These are phyloP conservation scores for Phaethon lepturus DNA, from an alignment of 2,113 vertebrate species.

Conservation along the genomic window DNA sequence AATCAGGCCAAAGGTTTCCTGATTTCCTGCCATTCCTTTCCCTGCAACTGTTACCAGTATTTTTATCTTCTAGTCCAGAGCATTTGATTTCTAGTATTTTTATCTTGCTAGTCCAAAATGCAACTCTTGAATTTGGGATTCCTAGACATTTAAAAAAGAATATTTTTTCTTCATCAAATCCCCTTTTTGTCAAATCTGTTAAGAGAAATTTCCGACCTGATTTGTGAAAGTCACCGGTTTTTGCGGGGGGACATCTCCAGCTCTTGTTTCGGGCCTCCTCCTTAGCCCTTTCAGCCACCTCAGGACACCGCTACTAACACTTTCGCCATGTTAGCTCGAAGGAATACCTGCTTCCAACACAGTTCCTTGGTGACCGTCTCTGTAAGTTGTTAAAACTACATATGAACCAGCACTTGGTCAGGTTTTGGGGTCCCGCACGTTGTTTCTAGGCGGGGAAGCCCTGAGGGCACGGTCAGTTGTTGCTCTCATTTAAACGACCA, in stretches of 20 bases:
- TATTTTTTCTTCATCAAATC: too few species aligned
- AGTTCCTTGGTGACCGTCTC: accelerated
- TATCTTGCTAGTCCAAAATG: not conserved
- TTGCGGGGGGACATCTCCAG: not conserved
- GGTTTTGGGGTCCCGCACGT: not conserved
- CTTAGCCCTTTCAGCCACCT: not conserved
- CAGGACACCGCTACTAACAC: too few species aligned
- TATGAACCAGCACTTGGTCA: not conserved
- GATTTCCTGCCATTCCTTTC: constrained; percentile 7
- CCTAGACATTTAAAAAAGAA: not conserved
- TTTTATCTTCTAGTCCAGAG: not conserved
- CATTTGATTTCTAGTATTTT: not conserved
- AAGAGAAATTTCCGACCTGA: not conserved
- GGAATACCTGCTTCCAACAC: not conserved
- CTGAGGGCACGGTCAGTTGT: accelerated
- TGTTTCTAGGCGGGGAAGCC: not conserved
- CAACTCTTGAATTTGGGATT: not conserved
- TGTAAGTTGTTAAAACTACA: accelerated
- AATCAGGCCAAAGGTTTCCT: not conserved
- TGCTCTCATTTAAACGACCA: accelerated
- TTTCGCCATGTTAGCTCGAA: accelerated
- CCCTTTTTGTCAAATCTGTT: too few species aligned
- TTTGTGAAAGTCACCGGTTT: not conserved
- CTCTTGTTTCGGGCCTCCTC: not conserved
- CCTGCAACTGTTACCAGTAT: not conserved